Base-by-base conservation (phyloP, 2,888 invertebrate genomes). In the Yponomeuta sedellus region DNA sequence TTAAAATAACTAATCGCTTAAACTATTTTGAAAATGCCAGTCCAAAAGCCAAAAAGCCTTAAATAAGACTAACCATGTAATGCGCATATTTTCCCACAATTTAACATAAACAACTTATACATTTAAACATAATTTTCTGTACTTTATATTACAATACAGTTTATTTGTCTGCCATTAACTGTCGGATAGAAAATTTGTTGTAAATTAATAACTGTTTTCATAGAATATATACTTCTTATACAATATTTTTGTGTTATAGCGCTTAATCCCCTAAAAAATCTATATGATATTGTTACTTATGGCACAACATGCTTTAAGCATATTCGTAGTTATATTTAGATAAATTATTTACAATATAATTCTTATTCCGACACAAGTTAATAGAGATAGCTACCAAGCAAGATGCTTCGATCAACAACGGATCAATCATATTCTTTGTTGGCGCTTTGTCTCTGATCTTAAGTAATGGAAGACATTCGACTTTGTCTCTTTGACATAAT, bases 81-180 rank as follows among this genome's bases (percentile, higher is more conserved):
- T 85, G 91, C 91, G 91, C 87, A 91, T 91, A 83, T 84, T 90
- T 91, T 90, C 90, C 90, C 90, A 89, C 88, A 86, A 78, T 80
- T 87, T 86, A 84, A 87, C 79, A 77, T 86, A 88, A 59, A 64
- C 81, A 85, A 80, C 77, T 79, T 83, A 81, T 78, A 79, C 77
- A 75, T 72, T 78, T 77, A 63, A 75, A 74, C 70, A 76, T 72
- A 68, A 64, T 52, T 52, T 52, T 52, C 44, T 52, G 68, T 66
- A 62, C n/a, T 11, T 34, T 65, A 64, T 20, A 56, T 52, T 57
- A 64, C 25, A 57, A 57, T 16, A 56, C 57, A 39, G 64, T 59
- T 61, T 44, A 22, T 19, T 64, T 52, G 0, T 44, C 8, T 52
- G 44, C 64, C 68, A 67, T 69, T 61, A 52, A 52, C 44, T 52